phyloP scores from a whole-genome alignment of 2,888 invertebrate species.

The Agrochola litura region DNA sequence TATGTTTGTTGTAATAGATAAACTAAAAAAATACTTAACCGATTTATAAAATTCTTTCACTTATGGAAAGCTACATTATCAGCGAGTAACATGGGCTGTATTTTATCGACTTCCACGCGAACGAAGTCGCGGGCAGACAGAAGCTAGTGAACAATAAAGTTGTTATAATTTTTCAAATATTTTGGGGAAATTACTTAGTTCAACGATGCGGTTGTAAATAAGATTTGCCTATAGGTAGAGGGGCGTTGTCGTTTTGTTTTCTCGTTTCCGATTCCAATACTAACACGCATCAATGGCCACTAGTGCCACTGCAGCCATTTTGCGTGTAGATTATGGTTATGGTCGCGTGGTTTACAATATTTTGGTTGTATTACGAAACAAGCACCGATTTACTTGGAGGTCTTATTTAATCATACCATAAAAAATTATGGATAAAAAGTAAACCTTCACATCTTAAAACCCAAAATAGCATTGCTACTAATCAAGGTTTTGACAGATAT shows the following conservation, averaged over 20 bases:
- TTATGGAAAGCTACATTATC: too few species aligned
- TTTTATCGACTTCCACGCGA: too few species aligned
- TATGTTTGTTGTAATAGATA: too few species aligned
- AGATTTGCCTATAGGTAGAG: not conserved
- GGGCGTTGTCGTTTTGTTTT: conserved; percentile 17
- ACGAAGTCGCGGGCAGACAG: too few species aligned
- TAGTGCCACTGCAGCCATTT: conserved; percentile 14
- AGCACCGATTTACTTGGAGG: conserved; percentile 12
- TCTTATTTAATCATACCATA: not conserved
- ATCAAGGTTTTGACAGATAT: not conserved
- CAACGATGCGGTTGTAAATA: conserved; percentile 10
- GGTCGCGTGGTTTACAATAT: conserved; percentile 6
- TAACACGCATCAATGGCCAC: conserved; percentile 29
- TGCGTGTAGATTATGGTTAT: conserved; percentile 21
- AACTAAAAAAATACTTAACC: too few species aligned
- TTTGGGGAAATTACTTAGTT: not conserved
- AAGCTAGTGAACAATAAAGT: not conserved
- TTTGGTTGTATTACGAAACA: conserved; percentile 20
- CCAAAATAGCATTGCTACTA: not conserved
- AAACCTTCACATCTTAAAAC: not conserved
- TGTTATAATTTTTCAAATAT: not conserved
- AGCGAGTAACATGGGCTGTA: too few species aligned
- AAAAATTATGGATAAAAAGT: not conserved
- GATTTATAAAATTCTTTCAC: too few species aligned
- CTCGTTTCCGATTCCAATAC: conserved; percentile 24